Conservation (phyloP, 2,113 vertebrate genomes). For the Misgurnus mizolepis region DNA sequence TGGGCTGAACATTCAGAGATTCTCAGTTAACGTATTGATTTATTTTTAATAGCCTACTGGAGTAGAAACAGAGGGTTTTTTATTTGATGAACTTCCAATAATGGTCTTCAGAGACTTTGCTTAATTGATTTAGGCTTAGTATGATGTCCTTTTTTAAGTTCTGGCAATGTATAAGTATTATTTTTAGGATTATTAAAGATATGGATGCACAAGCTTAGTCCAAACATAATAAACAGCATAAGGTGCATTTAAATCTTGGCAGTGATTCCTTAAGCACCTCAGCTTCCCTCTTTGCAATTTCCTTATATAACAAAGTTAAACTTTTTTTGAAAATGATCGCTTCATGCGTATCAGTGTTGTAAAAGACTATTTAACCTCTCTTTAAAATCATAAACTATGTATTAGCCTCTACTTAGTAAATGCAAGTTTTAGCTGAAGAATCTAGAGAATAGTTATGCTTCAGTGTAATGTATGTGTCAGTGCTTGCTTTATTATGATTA, state of each 20-base stretch:
- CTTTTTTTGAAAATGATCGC: neutral
- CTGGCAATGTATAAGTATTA: neutral
- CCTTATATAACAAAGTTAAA: neutral
- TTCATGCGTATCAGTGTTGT: neutral
- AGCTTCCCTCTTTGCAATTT: neutral
- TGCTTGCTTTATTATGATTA: constrained; percentile 25
- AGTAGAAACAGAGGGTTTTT: constrained; percentile 3
- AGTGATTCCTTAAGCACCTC: neutral
- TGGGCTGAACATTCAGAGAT: neutral
- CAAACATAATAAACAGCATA: neutral
- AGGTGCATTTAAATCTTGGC: neutral
- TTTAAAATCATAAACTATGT: neutral
- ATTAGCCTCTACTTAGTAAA: neutral
- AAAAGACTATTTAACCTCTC: constrained; percentile 6
- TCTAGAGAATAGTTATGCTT: neutral
- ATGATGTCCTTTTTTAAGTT: neutral
- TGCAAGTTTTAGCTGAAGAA: neutral
- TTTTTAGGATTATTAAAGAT: neutral
- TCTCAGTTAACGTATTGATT: constrained; percentile 26
- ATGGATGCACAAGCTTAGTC: neutral
- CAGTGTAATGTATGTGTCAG: neutral
- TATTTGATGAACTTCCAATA: constrained; percentile 25
- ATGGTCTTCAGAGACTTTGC: neutral
- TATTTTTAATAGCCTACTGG: constrained; percentile 27
- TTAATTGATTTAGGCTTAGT: neutral